Base-by-base conservation (phyloP, 2,888 invertebrate species). In the Plebejus anna region DNA sequence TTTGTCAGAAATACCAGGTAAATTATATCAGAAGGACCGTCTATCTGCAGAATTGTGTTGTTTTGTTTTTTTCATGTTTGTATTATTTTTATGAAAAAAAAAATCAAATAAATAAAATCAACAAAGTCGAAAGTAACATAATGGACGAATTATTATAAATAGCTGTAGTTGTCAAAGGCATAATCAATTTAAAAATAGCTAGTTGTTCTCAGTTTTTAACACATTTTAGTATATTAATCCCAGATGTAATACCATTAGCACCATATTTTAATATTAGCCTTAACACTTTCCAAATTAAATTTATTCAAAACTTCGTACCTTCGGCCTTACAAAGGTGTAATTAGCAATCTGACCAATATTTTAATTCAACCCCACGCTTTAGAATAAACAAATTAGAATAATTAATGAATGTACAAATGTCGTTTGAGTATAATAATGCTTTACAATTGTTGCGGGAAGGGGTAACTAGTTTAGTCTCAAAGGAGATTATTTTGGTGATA, bases 401-500 rank as follows among this genome's bases (percentile, higher is more conserved):
- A 66, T 75, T 75, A 75, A 66, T 75, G 28, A 61, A 75, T 75
- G 42, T 75, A 66, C 73, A 55, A 55, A 73, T 73, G 70, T 70
- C 51, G 73, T 70, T 57, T 22, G 71, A 42, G 51, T 47, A 76
- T 76, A 72, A 75, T 75, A 75, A 75, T 75, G 83, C 84, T 85
- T 81, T 84, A 82, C 84, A 83, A 86, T 86, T 84, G 83, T 84
- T 85, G 82, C 84, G 82, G 80, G 85, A 83, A 85, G 86, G 84
- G 85, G 86, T 84, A 83, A 83, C 75, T 73, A 76, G 36, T 76
- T 78, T 77, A 76, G 70, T 77, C 78, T 76, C 47, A 76, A 51
- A 83, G 82, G 84, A 87, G 87, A 89, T 90, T 89, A 90, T 89
- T 89, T 88, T 88, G 90, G 88, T 88, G 85, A 89, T 88, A 89